Conservation (phyloP, 2,888 invertebrate genomes). For the Synanthedon myopaeformis region DNA sequence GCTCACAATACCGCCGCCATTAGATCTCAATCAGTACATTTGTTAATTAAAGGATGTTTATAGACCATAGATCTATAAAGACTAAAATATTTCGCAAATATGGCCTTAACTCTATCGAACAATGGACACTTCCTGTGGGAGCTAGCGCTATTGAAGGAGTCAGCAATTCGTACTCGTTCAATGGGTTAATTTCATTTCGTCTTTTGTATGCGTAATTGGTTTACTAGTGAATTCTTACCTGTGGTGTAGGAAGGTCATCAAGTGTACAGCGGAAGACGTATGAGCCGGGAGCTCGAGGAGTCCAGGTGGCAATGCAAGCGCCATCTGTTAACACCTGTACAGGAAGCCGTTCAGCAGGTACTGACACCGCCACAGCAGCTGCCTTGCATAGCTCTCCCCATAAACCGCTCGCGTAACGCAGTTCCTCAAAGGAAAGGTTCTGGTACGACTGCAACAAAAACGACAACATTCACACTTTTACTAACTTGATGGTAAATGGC, state of each 20-base stretch:
- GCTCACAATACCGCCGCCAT: too few species aligned
- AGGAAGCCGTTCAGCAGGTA: constrained; percentile 78
- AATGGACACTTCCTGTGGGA: too few species aligned
- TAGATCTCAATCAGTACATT: too few species aligned
- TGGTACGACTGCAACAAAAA: constrained; percentile 76
- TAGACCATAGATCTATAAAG: too few species aligned
- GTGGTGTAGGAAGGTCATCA: constrained; percentile 83
- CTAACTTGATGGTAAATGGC: background rate
- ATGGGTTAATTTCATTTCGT: too few species aligned
- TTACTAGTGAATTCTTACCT: constrained; percentile 48
- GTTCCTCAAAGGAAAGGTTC: constrained; percentile 95
- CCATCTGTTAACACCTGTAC: constrained; percentile 84
- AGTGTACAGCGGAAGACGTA: constrained; percentile 89
- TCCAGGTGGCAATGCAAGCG: constrained; percentile 89
- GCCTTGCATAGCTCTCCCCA: constrained; percentile 53
- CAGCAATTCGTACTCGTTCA: too few species aligned
- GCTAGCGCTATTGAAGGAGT: too few species aligned
- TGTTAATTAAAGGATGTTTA: too few species aligned
- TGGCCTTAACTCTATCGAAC: too few species aligned
- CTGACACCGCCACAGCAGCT: constrained; percentile 42
- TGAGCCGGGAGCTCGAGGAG: constrained; percentile 89
- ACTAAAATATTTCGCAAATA: too few species aligned
- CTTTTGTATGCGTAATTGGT: too few species aligned
- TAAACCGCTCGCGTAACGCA: constrained; percentile 72
- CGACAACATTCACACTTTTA: background rate